Evolutionary conservation across 2,113 vertebrate genomes (phyloP).

Genomic region (Emydura subglobosa): DNA sequence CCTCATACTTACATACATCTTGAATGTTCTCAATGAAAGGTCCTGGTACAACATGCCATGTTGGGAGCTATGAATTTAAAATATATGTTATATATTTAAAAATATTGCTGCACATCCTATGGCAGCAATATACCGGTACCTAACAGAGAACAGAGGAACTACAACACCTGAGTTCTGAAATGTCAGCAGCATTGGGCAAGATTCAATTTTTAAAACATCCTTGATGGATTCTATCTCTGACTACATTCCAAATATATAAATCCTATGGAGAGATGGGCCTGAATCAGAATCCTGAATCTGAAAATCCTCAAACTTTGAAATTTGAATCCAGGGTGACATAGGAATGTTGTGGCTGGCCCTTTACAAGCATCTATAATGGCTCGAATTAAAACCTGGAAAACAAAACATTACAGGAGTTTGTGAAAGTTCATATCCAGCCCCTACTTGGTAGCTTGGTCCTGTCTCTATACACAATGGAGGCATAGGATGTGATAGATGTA

Average conservation of each 20-base stretch:
- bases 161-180: background rate
- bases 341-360: background rate
- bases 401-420: accelerated
- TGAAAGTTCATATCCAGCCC: background rate
- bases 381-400: background rate
- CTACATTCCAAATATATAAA: background rate
- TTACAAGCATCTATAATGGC: background rate
- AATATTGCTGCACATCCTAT: background rate
- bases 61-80: slow-evolving; percentile 23
- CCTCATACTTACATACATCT: slow-evolving; percentile 54
- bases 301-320: background rate
- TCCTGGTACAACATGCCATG: background rate
- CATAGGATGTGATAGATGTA: background rate
- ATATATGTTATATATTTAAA: background rate
- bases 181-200: background rate
- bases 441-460: background rate
- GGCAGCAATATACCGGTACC: background rate
- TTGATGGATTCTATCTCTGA: background rate
- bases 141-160: background rate
- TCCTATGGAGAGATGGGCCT: accelerated
- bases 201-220: background rate
- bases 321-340: background rate
- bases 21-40: slow-evolving; percentile 55
- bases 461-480: background rate
- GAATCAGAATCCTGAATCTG: background rate